Base-by-base conservation (phyloP, 2,888 invertebrate species). In the Lasioglossum lativentre region DNA sequence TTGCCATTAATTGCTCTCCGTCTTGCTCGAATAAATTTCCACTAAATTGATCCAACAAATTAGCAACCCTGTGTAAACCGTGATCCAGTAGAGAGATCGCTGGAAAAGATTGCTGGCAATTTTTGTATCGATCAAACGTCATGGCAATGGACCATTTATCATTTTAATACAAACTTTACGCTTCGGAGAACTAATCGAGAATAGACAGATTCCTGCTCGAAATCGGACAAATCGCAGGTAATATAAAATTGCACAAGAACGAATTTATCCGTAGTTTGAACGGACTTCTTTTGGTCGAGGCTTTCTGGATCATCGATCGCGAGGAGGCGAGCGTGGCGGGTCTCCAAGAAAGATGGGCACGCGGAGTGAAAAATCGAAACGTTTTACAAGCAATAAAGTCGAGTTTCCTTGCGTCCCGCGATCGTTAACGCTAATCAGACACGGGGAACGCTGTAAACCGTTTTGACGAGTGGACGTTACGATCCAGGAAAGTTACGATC, bases 381-480 rank as follows among this genome's bases (percentile, higher is more conserved):
- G 68, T 68, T 40, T 68, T 68, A 68, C 68, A 68, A 40, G 40
- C 68, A 12, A 68, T 68, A 68, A 68, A 38, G 40, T 38, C 38
- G 34, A 68, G 68, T 34, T 47, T 73, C 72, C 72, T 34, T 47
- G 47, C n/a, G 68, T 68, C 40, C 23, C 38, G 47, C 30, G 73
- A 76, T 75, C 78, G 80, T 82, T 82, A 86, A 79, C 78, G 80
- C 56, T 88, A 83, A 89, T 89, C 88, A 85, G 73, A 80, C 72
- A 56, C 79, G 63, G 52, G 80, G 84, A 83, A 85, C 68, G 81
- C 75, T 85, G 86, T 83, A 73, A 87, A 87, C 40, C 63, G 81
- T 84, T 78, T 71, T 42, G 78, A 80, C 38, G 75, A 76, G 73
- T 80, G 68, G 56, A 74, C 78, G 84, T 88, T 82, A 86, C 75